Evolutionary conservation across 2,888 invertebrate species (phyloP), one percentile per base, ranked within the genome.

Genomic region (Syritta pipiens): DNA sequence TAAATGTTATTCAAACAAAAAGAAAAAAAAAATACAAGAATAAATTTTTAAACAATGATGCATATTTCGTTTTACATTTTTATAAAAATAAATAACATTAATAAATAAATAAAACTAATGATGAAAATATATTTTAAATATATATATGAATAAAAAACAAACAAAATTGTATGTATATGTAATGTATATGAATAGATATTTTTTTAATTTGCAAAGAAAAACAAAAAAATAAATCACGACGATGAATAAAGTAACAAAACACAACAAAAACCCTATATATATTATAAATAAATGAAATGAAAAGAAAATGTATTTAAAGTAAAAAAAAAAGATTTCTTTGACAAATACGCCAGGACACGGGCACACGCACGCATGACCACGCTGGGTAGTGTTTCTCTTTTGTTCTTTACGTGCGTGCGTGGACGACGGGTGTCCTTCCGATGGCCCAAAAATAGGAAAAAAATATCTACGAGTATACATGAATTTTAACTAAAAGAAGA

Each of bases 151-250:
- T 55, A n/a, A n/a, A n/a, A n/a, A n/a, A n/a, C n/a, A n/a, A n/a
- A n/a, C n/a, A n/a, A n/a, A n/a, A n/a, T n/a, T n/a, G 26, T 53
- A 26, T 32, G 30, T 49, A 49, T 77, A 57, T 77, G 48, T 77
- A 79, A 55, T 79, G 67, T 68, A 71, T 71, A 62, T 79, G 55
- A 24, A 79, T 79, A 74, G 67, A 74, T 68, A 72, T 79, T 68
- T 69, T 77, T 79, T 79, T 79, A 51, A 67, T 72, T 77, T 77
- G 53, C 65, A 55, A 62, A 55, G 28, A 59, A 30, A 48, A 26
- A 24, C 44, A 51, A 42, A 32, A 49, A 35, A 30, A 51, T 35
- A 49, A 75, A n/a, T n/a, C 20, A 60, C 9, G 30, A 67, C 14
- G 26, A 30, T n/a, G n/a, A n/a, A n/a, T n/a, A n/a, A n/a, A n/a